Evolutionary conservation across 2,797 vertebrate genomes (phyloP).

Genomic region (Gallirallus australis): DNA sequence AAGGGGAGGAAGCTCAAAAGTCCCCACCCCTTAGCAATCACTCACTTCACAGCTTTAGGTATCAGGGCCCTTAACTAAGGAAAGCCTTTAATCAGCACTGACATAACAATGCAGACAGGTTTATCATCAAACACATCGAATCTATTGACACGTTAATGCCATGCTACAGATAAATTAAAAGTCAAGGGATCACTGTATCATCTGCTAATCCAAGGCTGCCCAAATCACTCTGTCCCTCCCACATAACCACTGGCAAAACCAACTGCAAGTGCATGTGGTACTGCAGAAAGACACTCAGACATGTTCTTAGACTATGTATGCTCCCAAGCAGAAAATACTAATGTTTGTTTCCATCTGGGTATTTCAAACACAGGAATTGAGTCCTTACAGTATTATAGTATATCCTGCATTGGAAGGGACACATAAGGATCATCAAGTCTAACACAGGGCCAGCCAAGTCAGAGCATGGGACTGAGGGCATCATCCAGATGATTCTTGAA

Average conservation of each 20-base stretch:
- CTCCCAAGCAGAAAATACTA: not conserved
- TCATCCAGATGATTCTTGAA: too few relatives aligned
- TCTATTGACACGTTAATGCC: not conserved
- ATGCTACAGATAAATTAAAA: not conserved
- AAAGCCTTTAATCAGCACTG: not conserved
- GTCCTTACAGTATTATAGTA: too few relatives aligned
- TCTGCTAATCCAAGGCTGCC: not conserved
- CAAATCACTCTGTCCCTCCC: not conserved
- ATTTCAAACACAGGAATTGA: not conserved
- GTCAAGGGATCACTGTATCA: not conserved
- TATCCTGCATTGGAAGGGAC: too few relatives aligned
- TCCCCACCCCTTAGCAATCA: not conserved
- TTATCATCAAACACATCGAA: not conserved
- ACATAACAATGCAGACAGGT: not conserved
- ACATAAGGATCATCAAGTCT: too few relatives aligned
- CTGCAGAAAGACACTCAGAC: not conserved
- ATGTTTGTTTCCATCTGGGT: not conserved
- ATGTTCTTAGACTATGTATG: not conserved
- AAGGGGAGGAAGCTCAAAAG: not conserved
- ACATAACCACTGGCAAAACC: not conserved
- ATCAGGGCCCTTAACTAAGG: not conserved
- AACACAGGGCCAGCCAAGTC: too few relatives aligned
- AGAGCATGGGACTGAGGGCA: too few relatives aligned
- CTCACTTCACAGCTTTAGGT: not conserved
- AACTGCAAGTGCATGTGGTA: not conserved